A percentile compares a stretch with the other conserved stretches of the same genome.
These are phyloP conservation scores for Drosophila orosa DNA, from an alignment of 1,140 invertebrate genomes.

Conservation along the genomic window DNA sequence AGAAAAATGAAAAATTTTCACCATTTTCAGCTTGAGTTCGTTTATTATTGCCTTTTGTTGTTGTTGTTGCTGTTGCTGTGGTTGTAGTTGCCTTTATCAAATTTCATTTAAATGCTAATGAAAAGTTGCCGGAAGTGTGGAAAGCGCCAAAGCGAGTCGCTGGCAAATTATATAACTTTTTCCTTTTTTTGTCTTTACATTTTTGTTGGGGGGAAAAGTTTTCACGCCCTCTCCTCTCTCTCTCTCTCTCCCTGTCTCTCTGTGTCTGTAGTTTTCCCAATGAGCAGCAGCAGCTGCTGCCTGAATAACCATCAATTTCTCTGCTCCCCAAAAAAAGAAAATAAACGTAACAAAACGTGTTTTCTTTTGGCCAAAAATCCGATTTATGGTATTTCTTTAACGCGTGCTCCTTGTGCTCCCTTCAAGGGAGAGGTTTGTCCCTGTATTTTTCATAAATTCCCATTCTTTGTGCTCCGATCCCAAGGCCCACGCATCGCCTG, in stretches of 20 bases:
- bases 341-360: slow-evolving; percentile 22
- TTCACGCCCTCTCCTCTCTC: slow-evolving; percentile 3
- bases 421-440: neutral
- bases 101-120: slow-evolving; percentile 83
- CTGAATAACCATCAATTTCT: slow-evolving; percentile 23
- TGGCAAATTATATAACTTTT: slow-evolving; percentile 73
- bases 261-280: slow-evolving; percentile 8
- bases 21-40: slow-evolving; percentile 59
- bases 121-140: slow-evolving; percentile 78
- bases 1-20: slow-evolving; percentile 80
- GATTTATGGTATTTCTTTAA: slow-evolving; percentile 55
- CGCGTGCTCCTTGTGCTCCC: slow-evolving; percentile 39
- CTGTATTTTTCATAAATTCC: slow-evolving; percentile 53
- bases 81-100: slow-evolving; percentile 60
- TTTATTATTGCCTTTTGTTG: slow-evolving; percentile 45
- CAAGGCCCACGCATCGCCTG: slow-evolving; percentile 23
- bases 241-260: neutral
- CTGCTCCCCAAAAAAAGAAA: slow-evolving; percentile 6
- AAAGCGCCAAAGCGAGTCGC: slow-evolving; percentile 59
- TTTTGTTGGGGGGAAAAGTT: slow-evolving; percentile 53
- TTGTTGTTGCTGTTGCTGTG: slow-evolving; percentile 13
- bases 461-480: slow-evolving; percentile 9
- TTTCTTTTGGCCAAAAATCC: slow-evolving; percentile 34
- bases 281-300: slow-evolving; percentile 26
- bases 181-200: slow-evolving; percentile 17